Evolutionary conservation across 1,140 invertebrate genomes (phyloP), one percentile per base, ranked within the genome.

Genomic region (Caerostris darwini): DNA sequence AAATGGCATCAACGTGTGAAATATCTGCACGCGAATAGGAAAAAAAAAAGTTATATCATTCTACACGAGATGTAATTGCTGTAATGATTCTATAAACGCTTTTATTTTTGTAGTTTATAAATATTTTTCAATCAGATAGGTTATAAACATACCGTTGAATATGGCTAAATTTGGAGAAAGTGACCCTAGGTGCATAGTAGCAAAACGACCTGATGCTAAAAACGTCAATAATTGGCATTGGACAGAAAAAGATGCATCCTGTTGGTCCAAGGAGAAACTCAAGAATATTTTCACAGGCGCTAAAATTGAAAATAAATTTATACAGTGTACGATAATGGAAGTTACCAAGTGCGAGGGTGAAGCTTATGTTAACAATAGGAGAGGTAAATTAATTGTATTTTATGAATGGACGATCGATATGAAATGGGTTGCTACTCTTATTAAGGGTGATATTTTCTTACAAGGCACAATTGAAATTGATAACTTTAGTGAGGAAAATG

Each of bases 151-250:
- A 64, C 17, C 95, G 98, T 97, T 97, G 83, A 86, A 82, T 7
- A 99, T 99, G 99, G 99, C 99, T 77, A 99, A 99, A 96, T 99
- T 99, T 99, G 99, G 99, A 94, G 98, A 99, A 97, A 99, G 99
- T 95, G 99, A 99, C 97, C 99, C 99, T 94, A 97, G 99, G 85
- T 99, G 99, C 99, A 99, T 99, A 96, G 99, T 99, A 7, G 99
- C 99, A 96, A 99, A 99, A 96, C 97, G 99, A 88, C 99, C 99
- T 3, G 99, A 99, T 96, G 99, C 98, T 4, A 99, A 98, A 7
- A 99, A 99, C 96, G 99, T 99, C 7, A 99, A 99, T 96, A 99
- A 99, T 96, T 99, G 99, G 99, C 99, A 99, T 96, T 99, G 99
- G 99, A 99, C 99, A 3, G 99, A 99, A 96, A 99, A 99, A 96